Percentiles rank a stretch among this genome's conserved stretches.
Conservation (phyloP, 1,140 invertebrate species). For the Arion vulgaris region DNA sequence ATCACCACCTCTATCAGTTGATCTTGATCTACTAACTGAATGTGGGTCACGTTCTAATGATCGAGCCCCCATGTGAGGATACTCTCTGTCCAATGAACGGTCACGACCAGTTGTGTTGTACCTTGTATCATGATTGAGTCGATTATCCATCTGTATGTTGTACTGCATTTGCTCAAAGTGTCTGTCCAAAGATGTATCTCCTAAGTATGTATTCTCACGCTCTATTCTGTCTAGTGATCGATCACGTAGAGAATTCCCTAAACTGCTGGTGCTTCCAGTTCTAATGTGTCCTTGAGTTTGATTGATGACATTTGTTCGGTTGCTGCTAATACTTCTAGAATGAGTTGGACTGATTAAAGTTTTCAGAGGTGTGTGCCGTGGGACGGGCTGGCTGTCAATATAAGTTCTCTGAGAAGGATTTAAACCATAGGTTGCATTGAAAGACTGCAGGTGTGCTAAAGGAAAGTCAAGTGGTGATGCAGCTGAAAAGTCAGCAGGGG, state of each 20-base stretch:
- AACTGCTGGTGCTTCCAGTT: conserved; percentile 54
- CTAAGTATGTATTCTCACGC: conserved; percentile 50
- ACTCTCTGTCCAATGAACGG: conserved; percentile 67
- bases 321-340: conserved; percentile 48
- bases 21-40: conserved; percentile 56
- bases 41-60: conserved; percentile 68
- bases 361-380: conserved; percentile 43
- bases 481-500: conserved; percentile 15
- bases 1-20: conserved; percentile 56
- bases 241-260: conserved; percentile 49
- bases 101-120: conserved; percentile 57
- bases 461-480: conserved; percentile 56
- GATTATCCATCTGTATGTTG: conserved; percentile 44
- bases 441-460: conserved; percentile 57
- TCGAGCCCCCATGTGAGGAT: conserved; percentile 69
- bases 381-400: conserved; percentile 42
- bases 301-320: conserved; percentile 40
- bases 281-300: conserved; percentile 47
- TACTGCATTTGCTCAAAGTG: conserved; percentile 61
- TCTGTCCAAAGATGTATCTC: conserved; percentile 61
- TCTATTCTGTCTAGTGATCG: conserved; percentile 59
- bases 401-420: conserved; percentile 45
- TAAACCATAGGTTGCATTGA: conserved; percentile 51
- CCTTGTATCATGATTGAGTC: conserved; percentile 27
- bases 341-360: conserved; percentile 47